Conservation (phyloP, 2,797 vertebrate species). For the Rhinella marina region DNA sequence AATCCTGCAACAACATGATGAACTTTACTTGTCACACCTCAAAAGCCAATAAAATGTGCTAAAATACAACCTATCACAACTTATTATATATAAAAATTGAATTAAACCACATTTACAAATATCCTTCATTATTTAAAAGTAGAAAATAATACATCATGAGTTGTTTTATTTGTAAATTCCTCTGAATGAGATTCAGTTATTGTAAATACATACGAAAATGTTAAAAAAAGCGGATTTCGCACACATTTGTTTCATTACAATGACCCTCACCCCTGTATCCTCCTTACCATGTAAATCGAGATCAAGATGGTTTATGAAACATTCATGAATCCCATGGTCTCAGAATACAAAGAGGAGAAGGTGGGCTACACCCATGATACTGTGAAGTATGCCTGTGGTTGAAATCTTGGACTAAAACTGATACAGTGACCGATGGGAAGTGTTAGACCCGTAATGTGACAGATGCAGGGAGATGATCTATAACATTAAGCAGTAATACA, state of each 20-base stretch:
- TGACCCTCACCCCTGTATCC: constrained; percentile 39
- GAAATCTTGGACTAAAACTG: neutral
- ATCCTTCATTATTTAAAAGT: constrained; percentile 64
- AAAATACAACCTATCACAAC: constrained; percentile 59
- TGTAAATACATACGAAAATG: constrained; percentile 51
- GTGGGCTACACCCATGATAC: neutral
- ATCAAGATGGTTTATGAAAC: neutral
- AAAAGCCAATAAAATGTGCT: constrained; percentile 58
- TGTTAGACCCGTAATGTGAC: neutral
- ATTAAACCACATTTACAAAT: constrained; percentile 63
- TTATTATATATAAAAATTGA: constrained; percentile 56
- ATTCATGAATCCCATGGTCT: neutral
- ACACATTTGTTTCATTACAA: constrained; percentile 29
- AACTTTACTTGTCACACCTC: constrained; percentile 44
- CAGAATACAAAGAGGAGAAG: neutral
- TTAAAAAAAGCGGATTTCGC: constrained; percentile 44
- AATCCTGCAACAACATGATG: constrained; percentile 58
- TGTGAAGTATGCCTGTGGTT: neutral
- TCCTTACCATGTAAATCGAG: neutral
- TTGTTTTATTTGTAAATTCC: constrained; percentile 41
- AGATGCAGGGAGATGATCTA: neutral
- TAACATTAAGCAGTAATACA: constrained; percentile 4
- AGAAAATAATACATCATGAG: constrained; percentile 61
- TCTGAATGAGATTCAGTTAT: constrained; percentile 51
- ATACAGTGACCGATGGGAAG: constrained; percentile 8